Evolutionary conservation across 2,113 vertebrate species (phyloP).

Genomic region (Oryzias woworae): DNA sequence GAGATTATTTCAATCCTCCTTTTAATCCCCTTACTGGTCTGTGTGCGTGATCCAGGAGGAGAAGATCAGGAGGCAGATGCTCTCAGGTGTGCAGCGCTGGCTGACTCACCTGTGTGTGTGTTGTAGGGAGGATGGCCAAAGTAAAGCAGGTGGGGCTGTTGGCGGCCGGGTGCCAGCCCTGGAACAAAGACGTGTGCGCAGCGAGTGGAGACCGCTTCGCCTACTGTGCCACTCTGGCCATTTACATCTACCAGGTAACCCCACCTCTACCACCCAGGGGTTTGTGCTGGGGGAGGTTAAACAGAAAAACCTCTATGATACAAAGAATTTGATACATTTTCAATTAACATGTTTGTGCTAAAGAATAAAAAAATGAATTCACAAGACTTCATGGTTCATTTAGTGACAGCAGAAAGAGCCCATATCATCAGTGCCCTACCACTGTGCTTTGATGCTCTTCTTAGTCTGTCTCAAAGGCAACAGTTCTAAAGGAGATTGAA

Average conservation of each 20-base stretch:
- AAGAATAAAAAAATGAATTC: no score
- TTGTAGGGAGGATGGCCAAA: slow-evolving; percentile 83
- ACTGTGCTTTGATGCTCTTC: no score
- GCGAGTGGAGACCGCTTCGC: slow-evolving; percentile 93
- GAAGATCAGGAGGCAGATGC: background rate
- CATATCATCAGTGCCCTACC: no score
- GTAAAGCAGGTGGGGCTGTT: slow-evolving; percentile 95
- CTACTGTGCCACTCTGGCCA: slow-evolving; percentile 94
- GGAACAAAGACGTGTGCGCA: slow-evolving; percentile 97
- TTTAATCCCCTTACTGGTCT: slow-evolving; percentile 45
- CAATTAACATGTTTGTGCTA: no score
- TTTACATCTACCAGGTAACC: slow-evolving; percentile 95
- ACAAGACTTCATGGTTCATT: no score
- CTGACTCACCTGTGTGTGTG: slow-evolving; percentile 7
- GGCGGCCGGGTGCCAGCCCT: slow-evolving; percentile 95
- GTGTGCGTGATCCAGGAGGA: background rate
- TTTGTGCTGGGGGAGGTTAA: background rate
- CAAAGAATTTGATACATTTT: no score
- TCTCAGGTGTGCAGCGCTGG: background rate
- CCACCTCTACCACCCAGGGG: background rate
- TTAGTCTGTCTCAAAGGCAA: no score
- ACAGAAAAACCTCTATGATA: no score
- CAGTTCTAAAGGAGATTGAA: no score
- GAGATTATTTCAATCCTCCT: slow-evolving; percentile 56
- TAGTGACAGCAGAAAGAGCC: no score